phyloP scores from a whole-genome alignment of 1,140 invertebrate species.

The Octopus bimaculoides region DNA sequence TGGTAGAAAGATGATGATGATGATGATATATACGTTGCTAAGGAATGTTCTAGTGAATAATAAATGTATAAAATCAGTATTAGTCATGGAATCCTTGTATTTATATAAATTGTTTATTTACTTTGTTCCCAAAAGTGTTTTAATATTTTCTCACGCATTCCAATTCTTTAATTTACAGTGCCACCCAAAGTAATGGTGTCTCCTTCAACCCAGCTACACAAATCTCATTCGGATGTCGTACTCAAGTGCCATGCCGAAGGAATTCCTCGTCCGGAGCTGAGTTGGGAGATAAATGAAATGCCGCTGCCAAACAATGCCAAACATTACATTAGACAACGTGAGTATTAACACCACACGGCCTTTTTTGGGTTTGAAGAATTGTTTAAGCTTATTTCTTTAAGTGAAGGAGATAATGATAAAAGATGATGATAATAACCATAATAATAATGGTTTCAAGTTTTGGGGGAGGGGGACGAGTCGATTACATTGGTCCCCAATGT shows the following conservation, averaged over 20 bases:
- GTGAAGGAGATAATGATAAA: too few relatives aligned
- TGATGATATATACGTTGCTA: too few relatives aligned
- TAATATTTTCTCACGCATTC: background rate
- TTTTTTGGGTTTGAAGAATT: background rate
- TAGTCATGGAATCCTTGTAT: background rate
- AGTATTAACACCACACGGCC: slow-evolving; percentile 1
- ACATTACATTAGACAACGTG: slow-evolving; percentile 36
- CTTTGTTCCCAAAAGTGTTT: background rate
- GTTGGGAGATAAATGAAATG: slow-evolving; percentile 47
- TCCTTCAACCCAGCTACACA: slow-evolving; percentile 33
- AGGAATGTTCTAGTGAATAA: too few relatives aligned
- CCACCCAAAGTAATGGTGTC: slow-evolving; percentile 46
- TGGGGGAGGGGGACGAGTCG: too few relatives aligned
- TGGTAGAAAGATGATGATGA: too few relatives aligned
- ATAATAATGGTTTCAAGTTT: too few relatives aligned
- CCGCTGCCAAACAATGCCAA: slow-evolving; percentile 25
- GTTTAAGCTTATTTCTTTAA: background rate
- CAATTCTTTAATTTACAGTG: slow-evolving; percentile 33
- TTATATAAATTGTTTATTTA: background rate
- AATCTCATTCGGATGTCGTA: slow-evolving; percentile 30
- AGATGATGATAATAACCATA: too few relatives aligned
- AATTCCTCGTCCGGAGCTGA: slow-evolving; percentile 45
- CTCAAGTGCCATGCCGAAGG: slow-evolving; percentile 54
- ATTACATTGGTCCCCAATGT: too few relatives aligned
- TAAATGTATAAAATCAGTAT: too few relatives aligned